These are phyloP conservation scores for Elysia crispata DNA, from an alignment of 2,888 invertebrate genomes.

Conservation along the genomic window DNA sequence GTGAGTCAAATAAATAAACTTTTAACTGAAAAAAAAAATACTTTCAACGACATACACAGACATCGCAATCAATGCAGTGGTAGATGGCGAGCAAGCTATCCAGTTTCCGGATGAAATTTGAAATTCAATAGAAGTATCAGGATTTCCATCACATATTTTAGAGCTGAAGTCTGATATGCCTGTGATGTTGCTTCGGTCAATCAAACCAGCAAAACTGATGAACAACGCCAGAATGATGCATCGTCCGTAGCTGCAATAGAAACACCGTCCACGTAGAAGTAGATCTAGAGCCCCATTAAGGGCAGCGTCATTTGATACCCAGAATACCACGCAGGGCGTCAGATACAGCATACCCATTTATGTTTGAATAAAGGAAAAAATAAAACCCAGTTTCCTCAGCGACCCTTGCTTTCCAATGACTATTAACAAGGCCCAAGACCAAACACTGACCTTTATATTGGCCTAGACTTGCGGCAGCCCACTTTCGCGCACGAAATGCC, in stretches of 20 bases:
- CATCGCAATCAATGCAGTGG: background rate
- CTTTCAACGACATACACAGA: background rate
- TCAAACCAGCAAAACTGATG: background rate
- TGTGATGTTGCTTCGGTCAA: background rate
- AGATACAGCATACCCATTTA: constrained; percentile 48
- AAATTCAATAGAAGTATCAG: background rate
- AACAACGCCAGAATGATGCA: background rate
- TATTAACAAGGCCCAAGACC: constrained; percentile 72
- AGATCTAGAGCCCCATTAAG: constrained; percentile 25
- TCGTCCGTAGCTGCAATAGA: background rate
- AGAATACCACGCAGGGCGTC: constrained; percentile 46
- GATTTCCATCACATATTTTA: background rate
- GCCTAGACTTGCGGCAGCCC: constrained; percentile 52
- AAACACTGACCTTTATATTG: constrained; percentile 57
- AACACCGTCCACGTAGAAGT: constrained; percentile 34
- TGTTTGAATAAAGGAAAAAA: constrained; percentile 39
- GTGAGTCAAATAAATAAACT: background rate
- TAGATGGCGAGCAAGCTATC: background rate
- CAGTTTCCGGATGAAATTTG: background rate
- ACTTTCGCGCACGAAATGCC: constrained; percentile 67
- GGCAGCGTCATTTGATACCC: constrained; percentile 46
- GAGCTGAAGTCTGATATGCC: constrained; percentile 5
- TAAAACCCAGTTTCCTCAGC: constrained; percentile 65
- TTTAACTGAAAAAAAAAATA: no score
- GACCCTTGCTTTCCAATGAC: constrained; percentile 67